Evolutionary conservation across 2,888 invertebrate species (phyloP).

Genomic region (Dione vanillae): DNA sequence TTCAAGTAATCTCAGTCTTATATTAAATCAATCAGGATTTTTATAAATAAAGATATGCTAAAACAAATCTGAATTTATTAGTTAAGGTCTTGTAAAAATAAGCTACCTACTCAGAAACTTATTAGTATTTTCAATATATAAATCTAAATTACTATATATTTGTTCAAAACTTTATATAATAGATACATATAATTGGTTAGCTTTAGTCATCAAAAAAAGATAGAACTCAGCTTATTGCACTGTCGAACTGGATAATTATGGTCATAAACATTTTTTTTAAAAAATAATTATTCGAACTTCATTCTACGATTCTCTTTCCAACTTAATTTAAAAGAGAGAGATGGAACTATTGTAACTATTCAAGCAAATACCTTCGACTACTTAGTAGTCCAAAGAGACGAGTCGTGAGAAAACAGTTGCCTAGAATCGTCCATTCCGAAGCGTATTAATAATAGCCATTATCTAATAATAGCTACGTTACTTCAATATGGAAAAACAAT

Average conservation of each 20-base stretch:
- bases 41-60: too few species aligned
- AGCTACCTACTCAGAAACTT: too few species aligned
- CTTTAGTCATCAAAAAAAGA: not conserved
- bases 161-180: too few species aligned
- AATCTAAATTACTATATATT: too few species aligned
- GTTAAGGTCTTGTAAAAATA: too few species aligned
- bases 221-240: not conserved
- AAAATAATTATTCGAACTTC: constrained; percentile 3
- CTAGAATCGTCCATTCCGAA: constrained; percentile 51
- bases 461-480: constrained; percentile 3
- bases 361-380: constrained; percentile 71
- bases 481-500: not conserved
- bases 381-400: constrained; percentile 66
- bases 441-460: constrained; percentile 51
- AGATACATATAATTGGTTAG: not conserved
- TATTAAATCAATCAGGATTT: too few species aligned
- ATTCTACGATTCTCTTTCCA: constrained; percentile 29
- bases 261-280: not conserved
- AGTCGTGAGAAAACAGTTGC: constrained; percentile 70
- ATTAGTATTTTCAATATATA: too few species aligned
- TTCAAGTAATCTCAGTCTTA: too few species aligned
- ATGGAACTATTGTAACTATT: constrained; percentile 57
- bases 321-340: constrained; percentile 51
- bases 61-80: too few species aligned
- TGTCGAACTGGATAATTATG: not conserved